A percentile compares a stretch with the other conserved stretches of the same genome.
Evolutionary conservation across 2,888 invertebrate species (phyloP).

Genomic region (Macrosoma leucophasiata): DNA sequence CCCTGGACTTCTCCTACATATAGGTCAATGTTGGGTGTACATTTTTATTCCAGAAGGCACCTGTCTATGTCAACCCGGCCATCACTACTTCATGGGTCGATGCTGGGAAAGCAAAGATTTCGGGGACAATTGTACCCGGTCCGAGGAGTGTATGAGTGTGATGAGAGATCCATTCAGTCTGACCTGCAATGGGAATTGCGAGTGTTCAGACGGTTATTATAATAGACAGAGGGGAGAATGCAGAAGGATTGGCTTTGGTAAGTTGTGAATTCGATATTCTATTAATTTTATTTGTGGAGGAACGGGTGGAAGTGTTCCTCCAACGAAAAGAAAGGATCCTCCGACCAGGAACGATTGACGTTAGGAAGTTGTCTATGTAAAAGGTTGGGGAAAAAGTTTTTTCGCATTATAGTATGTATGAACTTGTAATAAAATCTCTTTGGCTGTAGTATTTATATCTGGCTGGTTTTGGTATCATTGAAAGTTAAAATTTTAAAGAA

Average conservation of each 20-base stretch:
- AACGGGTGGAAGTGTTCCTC: too few relatives aligned
- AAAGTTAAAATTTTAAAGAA: too few relatives aligned
- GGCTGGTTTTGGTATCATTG: too few relatives aligned
- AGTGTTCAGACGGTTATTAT: constrained; percentile 49
- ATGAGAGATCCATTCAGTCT: constrained; percentile 47
- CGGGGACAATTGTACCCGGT: constrained; percentile 36
- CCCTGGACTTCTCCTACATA: too few relatives aligned
- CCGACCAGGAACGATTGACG: too few relatives aligned
- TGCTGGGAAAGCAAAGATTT: constrained; percentile 47
- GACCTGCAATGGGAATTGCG: constrained; percentile 41
- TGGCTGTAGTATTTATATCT: too few relatives aligned
- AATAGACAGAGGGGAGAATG: constrained; percentile 58
- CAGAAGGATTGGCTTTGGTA: constrained; percentile 44
- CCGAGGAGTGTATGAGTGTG: constrained; percentile 47
- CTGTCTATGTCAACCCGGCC: constrained; percentile 44
- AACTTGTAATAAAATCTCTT: too few relatives aligned
- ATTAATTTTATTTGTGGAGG: too few relatives aligned
- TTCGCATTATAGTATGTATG: too few relatives aligned
- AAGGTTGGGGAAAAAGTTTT: too few relatives aligned
- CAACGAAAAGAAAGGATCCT: too few relatives aligned
- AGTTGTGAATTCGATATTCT: constrained; percentile 13
- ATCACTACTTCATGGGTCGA: constrained; percentile 53
- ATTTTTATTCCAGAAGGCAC: constrained; percentile 31
- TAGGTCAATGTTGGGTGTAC: not conserved
- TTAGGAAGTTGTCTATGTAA: too few relatives aligned